phyloP scores from a whole-genome alignment of 2,113 vertebrate species.

The Thermophis baileyi region DNA sequence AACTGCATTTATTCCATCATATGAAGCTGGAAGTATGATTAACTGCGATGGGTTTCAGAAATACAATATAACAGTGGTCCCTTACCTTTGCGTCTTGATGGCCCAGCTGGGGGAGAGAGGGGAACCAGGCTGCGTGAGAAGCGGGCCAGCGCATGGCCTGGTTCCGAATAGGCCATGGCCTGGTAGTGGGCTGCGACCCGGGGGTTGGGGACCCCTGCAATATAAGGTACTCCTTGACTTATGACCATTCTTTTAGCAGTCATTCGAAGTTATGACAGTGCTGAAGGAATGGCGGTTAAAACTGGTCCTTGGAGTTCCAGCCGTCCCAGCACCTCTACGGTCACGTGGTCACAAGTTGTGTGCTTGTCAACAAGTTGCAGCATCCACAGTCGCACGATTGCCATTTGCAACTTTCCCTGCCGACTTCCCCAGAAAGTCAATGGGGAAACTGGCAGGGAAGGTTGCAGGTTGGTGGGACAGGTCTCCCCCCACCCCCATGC shows the following conservation, averaged over 20 bases:
- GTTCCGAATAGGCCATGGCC: too few relatives aligned
- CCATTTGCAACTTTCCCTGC: not conserved
- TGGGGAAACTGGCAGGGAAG: not conserved
- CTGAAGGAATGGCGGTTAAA: not conserved
- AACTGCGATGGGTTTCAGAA: not conserved
- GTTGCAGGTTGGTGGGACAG: not conserved
- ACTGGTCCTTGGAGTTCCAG: not conserved
- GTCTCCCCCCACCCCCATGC: not conserved
- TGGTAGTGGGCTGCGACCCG: not conserved
- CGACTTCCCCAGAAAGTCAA: not conserved
- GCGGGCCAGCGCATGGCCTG: too few relatives aligned
- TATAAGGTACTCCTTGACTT: not conserved
- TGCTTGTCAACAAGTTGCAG: not conserved
- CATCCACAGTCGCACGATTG: not conserved
- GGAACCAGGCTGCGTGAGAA: not conserved
- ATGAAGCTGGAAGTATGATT: not conserved
- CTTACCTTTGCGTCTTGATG: not conserved
- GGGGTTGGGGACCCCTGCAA: not conserved
- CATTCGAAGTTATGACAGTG: not conserved
- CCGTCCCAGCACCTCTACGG: not conserved
- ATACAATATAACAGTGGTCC: not conserved
- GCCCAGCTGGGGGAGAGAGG: not conserved
- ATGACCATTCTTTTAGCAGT: not conserved
- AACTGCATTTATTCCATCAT: not conserved
- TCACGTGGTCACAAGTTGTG: fast-evolving